Evolutionary conservation across 2,797 vertebrate species (phyloP).

Genomic region (Alca torda): DNA sequence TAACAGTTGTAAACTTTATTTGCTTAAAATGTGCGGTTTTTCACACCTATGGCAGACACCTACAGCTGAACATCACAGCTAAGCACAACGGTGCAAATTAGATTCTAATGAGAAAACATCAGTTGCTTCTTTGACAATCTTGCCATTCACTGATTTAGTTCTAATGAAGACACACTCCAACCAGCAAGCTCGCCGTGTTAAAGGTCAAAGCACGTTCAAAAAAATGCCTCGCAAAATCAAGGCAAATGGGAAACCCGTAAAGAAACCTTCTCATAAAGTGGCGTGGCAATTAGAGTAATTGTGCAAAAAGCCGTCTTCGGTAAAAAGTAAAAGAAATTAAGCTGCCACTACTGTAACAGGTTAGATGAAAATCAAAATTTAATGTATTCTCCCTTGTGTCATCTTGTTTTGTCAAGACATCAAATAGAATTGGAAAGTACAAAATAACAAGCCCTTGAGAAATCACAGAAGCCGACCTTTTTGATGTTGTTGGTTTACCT

Average conservation of each 20-base stretch:
- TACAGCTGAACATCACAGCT: slow-evolving; percentile 74
- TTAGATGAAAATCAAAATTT: slow-evolving; percentile 88
- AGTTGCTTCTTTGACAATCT: slow-evolving; percentile 80
- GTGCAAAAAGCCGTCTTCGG: slow-evolving; percentile 78
- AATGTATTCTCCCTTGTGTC: slow-evolving; percentile 90
- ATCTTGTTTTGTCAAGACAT: slow-evolving; percentile 95
- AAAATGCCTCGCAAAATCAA: slow-evolving; percentile 71
- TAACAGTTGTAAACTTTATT: slow-evolving; percentile 69
- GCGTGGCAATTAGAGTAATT: slow-evolving; percentile 83
- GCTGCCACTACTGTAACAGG: slow-evolving; percentile 81
- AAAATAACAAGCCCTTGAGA: slow-evolving; percentile 91
- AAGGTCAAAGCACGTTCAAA: slow-evolving; percentile 81
- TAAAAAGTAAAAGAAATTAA: slow-evolving; percentile 78
- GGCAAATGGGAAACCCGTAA: slow-evolving; percentile 68
- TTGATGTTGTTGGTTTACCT: slow-evolving; percentile 92
- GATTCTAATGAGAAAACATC: slow-evolving; percentile 81
- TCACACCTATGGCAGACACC: slow-evolving; percentile 67
- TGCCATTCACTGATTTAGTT: slow-evolving; percentile 80
- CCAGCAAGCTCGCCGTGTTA: slow-evolving; percentile 73
- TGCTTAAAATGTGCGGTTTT: slow-evolving; percentile 67
- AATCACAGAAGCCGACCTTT: slow-evolving; percentile 87
- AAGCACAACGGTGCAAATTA: slow-evolving; percentile 74
- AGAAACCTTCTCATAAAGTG: slow-evolving; percentile 66
- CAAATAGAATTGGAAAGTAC: slow-evolving; percentile 95
- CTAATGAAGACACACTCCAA: slow-evolving; percentile 83